Base-by-base conservation (phyloP, 1,140 invertebrate species). In the Zeugodacus cucurbitae region DNA sequence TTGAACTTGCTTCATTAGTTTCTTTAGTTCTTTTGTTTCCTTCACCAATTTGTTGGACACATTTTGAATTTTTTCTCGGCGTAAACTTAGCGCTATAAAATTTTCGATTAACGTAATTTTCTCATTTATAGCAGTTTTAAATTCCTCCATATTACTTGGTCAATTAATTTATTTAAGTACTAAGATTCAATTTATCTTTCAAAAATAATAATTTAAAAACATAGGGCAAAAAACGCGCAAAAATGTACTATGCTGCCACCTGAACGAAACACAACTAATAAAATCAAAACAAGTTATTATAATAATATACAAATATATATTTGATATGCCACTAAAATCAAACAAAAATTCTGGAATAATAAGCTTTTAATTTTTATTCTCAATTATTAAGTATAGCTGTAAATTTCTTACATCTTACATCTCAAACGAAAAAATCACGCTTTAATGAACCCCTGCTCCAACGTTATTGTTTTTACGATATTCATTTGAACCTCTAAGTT, bases 41-140 rank as follows among this genome's bases (percentile, higher is more conserved):
- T 48, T 44, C 5, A 82, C 6, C 3, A 82, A 37, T 48, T 10
- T 48, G 41, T 7, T 4, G 10, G 74, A 41, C 7, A 44, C 74
- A 29, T 82, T 7, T 1, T 82, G 74, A 1, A 82, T 41, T 26
- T 89, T 87, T 14, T 88, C 58, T 37, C 82, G 59, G 34, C 89
- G 87, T 26, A 89, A 82, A 64, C 88, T 87, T 62, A 89, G 44
- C 20, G 88, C 70, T 26, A 89, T 87, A 22, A 89, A 88, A 17
- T 88, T 26, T 74, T 89, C 87, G 10, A 89, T 44, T 10, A 86
- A 32, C 14, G 48, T 14, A 4, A 89, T 78, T 78, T 89, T 87
- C 78, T 58, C 7, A 11, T 82, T 48, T 1, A 54, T 78, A 59
- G 29, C 17, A 6, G 57, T 8, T 1, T 41, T 17, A 54, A 86